These are phyloP conservation scores for Epizoanthus illoricatus DNA, from an alignment of 92 coral and sea anemone genomes.

Conservation along the genomic window DNA sequence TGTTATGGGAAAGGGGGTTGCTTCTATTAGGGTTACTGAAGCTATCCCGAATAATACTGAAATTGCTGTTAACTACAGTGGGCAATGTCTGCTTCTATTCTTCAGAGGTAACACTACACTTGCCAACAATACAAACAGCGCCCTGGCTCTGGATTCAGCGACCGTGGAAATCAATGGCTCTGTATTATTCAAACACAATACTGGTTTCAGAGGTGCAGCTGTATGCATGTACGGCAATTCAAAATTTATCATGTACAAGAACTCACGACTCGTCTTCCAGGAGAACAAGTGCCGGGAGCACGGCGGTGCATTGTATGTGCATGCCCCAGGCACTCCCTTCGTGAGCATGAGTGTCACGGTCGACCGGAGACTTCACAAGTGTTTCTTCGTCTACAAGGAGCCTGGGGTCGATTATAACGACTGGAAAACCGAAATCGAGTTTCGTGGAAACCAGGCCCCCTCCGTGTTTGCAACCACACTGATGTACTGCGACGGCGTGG, in stretches of 20 bases:
- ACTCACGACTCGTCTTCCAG: slow-evolving; percentile 56
- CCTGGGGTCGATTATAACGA: slow-evolving; percentile 33
- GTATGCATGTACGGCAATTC: slow-evolving; percentile 78
- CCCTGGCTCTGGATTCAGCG: slow-evolving; percentile 74
- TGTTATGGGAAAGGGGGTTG: too few species aligned
- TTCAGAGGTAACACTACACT: slow-evolving; percentile 47
- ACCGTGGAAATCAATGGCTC: slow-evolving; percentile 46
- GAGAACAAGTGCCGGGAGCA: slow-evolving; percentile 59
- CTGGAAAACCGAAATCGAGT: slow-evolving; percentile 63
- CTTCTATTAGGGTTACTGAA: too few species aligned
- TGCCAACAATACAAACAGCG: slow-evolving; percentile 59
- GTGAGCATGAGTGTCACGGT: slow-evolving; percentile 58
- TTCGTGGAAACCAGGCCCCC: slow-evolving; percentile 63
- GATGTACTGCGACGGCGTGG: slow-evolving; percentile 57
- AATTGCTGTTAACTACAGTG: too few species aligned
- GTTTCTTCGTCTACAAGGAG: slow-evolving; percentile 69
- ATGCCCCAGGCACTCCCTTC: slow-evolving; percentile 76
- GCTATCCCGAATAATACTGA: too few species aligned
- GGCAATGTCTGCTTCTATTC: slow-evolving; percentile 36
- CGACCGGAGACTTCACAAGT: slow-evolving; percentile 53
- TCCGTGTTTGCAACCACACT: slow-evolving; percentile 85
- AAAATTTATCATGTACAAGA: slow-evolving; percentile 53
- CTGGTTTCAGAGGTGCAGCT: slow-evolving; percentile 85
- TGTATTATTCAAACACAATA: slow-evolving; percentile 60
- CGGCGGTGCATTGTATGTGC: slow-evolving; percentile 86